Conservation (phyloP, 2,113 vertebrate species). For the Piprites chloris region DNA sequence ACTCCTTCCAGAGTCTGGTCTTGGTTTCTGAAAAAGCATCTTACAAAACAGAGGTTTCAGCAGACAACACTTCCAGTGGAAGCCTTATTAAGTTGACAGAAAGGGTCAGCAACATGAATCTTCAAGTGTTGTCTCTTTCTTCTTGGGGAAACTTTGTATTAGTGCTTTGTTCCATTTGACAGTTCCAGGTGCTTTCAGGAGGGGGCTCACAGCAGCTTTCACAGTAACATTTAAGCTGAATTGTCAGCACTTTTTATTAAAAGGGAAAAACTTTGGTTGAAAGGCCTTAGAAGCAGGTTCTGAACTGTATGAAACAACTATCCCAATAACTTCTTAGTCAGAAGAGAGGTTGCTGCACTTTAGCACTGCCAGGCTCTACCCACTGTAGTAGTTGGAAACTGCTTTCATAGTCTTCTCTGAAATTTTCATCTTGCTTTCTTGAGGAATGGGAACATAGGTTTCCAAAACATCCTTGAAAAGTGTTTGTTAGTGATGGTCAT, state of each 20-base stretch:
- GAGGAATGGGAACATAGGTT: neutral
- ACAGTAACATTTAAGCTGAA: neutral
- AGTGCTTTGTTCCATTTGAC: neutral
- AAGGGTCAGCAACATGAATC: neutral
- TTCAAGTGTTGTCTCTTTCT: neutral
- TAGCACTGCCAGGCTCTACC: neutral
- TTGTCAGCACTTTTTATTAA: neutral
- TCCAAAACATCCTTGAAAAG: neutral
- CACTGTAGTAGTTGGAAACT: neutral
- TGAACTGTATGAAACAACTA: neutral
- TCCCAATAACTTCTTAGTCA: neutral
- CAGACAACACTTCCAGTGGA: neutral
- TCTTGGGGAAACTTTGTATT: neutral
- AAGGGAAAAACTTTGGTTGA: neutral
- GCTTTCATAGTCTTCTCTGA: neutral
- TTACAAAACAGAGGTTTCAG: neutral
- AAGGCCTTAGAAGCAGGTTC: neutral
- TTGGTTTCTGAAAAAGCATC: neutral
- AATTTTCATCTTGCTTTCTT: neutral
- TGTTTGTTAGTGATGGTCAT: neutral
- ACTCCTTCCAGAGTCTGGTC: neutral
- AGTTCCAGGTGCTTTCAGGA: neutral
- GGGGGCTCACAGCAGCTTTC: neutral
- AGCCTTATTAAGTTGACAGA: neutral
- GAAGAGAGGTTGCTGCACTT: neutral